Conservation (phyloP, 2,888 invertebrate species). For the Limnephilus marmoratus region DNA sequence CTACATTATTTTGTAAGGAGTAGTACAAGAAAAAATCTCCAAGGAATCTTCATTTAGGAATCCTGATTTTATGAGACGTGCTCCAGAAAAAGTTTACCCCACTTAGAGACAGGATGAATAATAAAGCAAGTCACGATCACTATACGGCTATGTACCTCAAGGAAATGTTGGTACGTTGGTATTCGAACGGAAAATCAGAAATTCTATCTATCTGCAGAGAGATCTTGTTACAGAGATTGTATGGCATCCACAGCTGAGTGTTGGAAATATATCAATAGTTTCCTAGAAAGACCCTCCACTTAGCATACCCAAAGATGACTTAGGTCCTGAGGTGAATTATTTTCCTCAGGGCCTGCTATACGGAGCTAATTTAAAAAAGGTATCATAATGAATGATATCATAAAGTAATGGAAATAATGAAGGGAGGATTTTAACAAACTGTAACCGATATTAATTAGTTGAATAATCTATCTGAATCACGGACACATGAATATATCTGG, state of each 20-base stretch:
- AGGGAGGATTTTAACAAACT: too few relatives aligned
- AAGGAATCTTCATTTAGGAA: not conserved
- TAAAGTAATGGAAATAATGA: not conserved
- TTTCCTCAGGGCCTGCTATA: too few relatives aligned
- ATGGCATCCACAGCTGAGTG: not conserved
- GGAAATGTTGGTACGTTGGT: not conserved
- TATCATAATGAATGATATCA: not conserved
- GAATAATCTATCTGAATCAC: not conserved
- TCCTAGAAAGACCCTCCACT: too few relatives aligned
- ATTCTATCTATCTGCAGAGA: not conserved
- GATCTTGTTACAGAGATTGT: not conserved
- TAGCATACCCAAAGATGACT: too few relatives aligned
- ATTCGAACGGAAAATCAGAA: not conserved
- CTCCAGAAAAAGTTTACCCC: not conserved
- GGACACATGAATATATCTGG: too few relatives aligned
- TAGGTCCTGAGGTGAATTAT: too few relatives aligned
- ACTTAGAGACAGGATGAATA: not conserved
- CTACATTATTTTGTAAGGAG: not conserved
- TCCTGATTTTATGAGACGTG: constrained; percentile 2
- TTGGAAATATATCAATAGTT: not conserved
- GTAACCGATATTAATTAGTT: not conserved
- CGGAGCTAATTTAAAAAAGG: too few relatives aligned
- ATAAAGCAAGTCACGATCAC: not conserved
- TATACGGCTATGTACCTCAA: not conserved
- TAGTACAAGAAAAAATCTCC: not conserved